Percentiles rank a stretch among this genome's conserved stretches.
These are phyloP conservation scores for Xenops minutus DNA, from an alignment of 2,797 vertebrate genomes.

Conservation along the genomic window DNA sequence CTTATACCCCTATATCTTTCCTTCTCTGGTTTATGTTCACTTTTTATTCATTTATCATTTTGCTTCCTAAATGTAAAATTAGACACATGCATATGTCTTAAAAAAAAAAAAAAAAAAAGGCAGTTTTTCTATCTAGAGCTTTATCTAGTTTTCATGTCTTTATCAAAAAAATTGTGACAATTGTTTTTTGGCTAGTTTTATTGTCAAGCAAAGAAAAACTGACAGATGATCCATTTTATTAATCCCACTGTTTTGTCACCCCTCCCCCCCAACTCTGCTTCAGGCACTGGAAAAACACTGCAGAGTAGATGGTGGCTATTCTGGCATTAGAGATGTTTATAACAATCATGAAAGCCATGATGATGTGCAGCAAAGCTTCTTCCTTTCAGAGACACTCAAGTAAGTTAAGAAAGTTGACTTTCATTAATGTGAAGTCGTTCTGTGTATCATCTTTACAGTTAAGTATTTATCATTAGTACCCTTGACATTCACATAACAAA, in stretches of 20 bases:
- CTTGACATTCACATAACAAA: background rate
- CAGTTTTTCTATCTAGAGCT: background rate
- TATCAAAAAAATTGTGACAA: background rate
- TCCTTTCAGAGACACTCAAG: slow-evolving; percentile 96
- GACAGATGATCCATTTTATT: background rate
- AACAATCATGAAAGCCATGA: slow-evolving; percentile 83
- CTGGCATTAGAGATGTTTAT: slow-evolving; percentile 93
- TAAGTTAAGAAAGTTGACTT: slow-evolving; percentile 72
- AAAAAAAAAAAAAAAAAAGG: background rate
- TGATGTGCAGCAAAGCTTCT: slow-evolving; percentile 98
- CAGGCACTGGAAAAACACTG: slow-evolving; percentile 95
- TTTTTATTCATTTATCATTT: background rate
- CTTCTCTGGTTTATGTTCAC: background rate
- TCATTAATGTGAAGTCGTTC: background rate
- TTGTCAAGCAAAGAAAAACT: background rate
- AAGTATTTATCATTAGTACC: background rate
- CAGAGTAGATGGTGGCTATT: slow-evolving; percentile 91
- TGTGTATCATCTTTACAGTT: background rate
- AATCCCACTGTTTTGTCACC: background rate
- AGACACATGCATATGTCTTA: background rate
- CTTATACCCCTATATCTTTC: background rate
- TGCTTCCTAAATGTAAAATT: background rate
- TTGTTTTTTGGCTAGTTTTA: background rate
- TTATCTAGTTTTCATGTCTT: background rate
- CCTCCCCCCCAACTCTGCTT: too few relatives aligned